phyloP scores from a whole-genome alignment of 2,113 vertebrate species.

The Grammomys surdaster region DNA sequence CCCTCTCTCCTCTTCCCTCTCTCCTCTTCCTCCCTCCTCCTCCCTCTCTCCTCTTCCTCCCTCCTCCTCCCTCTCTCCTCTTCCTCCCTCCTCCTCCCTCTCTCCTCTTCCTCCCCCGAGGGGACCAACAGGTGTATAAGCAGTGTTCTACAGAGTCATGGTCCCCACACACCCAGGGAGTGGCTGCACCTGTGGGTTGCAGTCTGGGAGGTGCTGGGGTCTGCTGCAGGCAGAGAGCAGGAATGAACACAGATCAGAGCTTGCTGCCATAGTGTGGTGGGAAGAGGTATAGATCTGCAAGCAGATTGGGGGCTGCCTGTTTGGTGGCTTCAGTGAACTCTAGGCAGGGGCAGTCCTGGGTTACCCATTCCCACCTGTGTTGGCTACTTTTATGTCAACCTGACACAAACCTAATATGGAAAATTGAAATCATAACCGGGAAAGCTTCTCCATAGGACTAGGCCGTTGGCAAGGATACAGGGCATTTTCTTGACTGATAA shows the following conservation, averaged over 20 bases:
- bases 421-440: too few relatives aligned
- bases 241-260: rapidly evolving
- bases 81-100: too few relatives aligned
- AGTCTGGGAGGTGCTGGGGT: rapidly evolving
- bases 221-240: too few relatives aligned
- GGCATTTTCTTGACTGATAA: not conserved
- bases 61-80: too few relatives aligned
- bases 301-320: rapidly evolving
- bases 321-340: not conserved
- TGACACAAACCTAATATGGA: not conserved
- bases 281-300: not conserved
- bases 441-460: not conserved
- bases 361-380: not conserved
- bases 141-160: rapidly evolving
- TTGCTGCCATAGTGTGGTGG: not conserved
- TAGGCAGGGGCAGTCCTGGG: not conserved
- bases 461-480: not conserved
- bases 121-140: not conserved
- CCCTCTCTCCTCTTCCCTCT: not conserved
- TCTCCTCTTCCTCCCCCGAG: not conserved
- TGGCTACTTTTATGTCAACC: not conserved
- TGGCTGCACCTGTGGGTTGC: rapidly evolving
- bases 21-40: too few relatives aligned
- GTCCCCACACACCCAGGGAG: not conserved
- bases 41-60: too few relatives aligned